Base-by-base conservation (phyloP, 1,140 invertebrate genomes). In the Nymphalis io region DNA sequence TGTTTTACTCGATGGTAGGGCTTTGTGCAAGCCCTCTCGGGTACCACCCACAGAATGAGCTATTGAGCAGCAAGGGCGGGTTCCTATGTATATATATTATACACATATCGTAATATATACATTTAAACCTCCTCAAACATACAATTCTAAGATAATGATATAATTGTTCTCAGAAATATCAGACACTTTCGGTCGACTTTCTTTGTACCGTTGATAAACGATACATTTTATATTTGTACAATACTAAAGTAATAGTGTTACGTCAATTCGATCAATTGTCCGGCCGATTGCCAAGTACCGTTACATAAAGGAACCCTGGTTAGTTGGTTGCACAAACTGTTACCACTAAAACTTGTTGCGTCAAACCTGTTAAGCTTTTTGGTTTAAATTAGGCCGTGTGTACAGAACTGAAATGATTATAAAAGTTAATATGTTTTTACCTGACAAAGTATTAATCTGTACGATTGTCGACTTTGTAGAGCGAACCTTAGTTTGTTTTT, bases 231-330 rank as follows among this genome's bases (percentile, higher is more conserved):
- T 18, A 13, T 46, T 51, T 16, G 44, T 48, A 33, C 16, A 20
- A 20, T 12, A 8, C 10, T 27, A 55, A 15, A 38, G 44, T 51
- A 63, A 63, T 38, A 12, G 33, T 38, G 53, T 82, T 83, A 79
- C 81, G 75, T 83, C 81, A 83, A 76, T 69, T 44, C 42, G 44
- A 61, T 62, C 71, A 68, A 73, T 72, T 73, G 74, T 70, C 57
- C 33, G 42, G 51, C 51, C 68, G 64, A 72, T 72, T 73, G 74
- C 63, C 51, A 64, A 73, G 67, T 61, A 58, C 62, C 55, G 40
- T 73, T 73, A 73, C 67, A 73, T 73, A 73, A 72, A 70, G 62
- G 42, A 70, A 65, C 66, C 68, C 67, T 27, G 46, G n/a, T 51
- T 60, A 20, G 48, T 51, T 48, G 39, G 61, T 78, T 78, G 77